These are phyloP conservation scores for Procambarus clarkii DNA, from an alignment of 1,140 invertebrate species.

Conservation along the genomic window DNA sequence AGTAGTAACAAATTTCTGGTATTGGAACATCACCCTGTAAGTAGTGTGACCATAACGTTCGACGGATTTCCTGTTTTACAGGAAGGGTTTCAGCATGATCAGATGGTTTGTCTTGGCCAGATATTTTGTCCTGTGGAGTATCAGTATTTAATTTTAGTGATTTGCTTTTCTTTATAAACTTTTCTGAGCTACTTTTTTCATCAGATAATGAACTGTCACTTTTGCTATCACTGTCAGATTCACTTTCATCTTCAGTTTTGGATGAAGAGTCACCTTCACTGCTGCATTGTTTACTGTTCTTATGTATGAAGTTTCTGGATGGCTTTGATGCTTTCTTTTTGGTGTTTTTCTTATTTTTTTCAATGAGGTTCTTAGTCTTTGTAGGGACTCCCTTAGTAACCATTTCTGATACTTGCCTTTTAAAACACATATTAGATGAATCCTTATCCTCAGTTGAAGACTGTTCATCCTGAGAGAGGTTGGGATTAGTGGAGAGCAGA, in stretches of 20 bases:
- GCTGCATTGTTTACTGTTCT: background rate
- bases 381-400: background rate
- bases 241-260: slow-evolving; percentile 2
- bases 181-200: background rate
- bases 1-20: slow-evolving; percentile 57
- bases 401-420: background rate
- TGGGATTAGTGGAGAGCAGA: slow-evolving; percentile 3
- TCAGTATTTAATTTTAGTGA: background rate
- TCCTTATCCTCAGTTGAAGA: no score
- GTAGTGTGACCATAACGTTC: slow-evolving; percentile 46
- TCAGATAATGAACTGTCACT: background rate
- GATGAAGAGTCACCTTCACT: background rate
- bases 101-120: background rate
- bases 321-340: background rate
- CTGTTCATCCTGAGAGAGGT: background rate
- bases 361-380: background rate
- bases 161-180: background rate
- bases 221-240: background rate
- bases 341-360: background rate
- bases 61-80: background rate
- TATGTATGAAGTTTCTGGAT: background rate
- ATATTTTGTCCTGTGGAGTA: background rate
- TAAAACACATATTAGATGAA: no score
- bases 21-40: slow-evolving; percentile 32
- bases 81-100: background rate